phyloP scores from a whole-genome alignment of 2,113 vertebrate genomes.

The Synchiropus splendidus region DNA sequence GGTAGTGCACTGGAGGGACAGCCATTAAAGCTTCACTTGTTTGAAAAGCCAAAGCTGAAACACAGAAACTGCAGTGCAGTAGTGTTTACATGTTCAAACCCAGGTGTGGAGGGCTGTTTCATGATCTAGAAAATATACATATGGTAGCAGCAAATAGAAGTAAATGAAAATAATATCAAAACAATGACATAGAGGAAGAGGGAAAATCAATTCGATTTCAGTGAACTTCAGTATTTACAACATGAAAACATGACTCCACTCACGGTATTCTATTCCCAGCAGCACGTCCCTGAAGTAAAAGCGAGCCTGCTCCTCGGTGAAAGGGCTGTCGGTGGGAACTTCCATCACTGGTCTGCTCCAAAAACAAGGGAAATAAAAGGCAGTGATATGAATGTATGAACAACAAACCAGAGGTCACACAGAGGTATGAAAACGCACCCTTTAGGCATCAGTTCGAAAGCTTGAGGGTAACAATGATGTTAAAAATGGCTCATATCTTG shows the following conservation, averaged over 20 bases:
- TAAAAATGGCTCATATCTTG: neutral
- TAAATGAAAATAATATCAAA: too few relatives aligned
- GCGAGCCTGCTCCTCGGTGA: slow-evolving; percentile 81
- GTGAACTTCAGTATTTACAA: neutral
- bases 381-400: neutral
- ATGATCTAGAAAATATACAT: too few relatives aligned
- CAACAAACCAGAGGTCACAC: neutral
- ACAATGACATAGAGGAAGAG: too few relatives aligned
- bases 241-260: slow-evolving; percentile 27
- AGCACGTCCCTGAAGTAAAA: slow-evolving; percentile 86
- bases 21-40: neutral
- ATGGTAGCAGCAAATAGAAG: too few relatives aligned
- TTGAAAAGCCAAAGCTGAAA: neutral
- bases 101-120: too few relatives aligned
- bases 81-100: too few relatives aligned
- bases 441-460: slow-evolving; percentile 89
- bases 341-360: slow-evolving; percentile 84
- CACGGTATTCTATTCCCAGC: slow-evolving; percentile 91
- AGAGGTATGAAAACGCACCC: slow-evolving; percentile 72
- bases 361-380: neutral
- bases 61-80: neutral
- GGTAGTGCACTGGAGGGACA: slow-evolving; percentile 79
- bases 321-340: slow-evolving; percentile 79
- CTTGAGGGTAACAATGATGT: slow-evolving; percentile 64
- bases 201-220: too few relatives aligned